Conservation (phyloP, 2,113 vertebrate species). For the Pionites leucogaster region DNA sequence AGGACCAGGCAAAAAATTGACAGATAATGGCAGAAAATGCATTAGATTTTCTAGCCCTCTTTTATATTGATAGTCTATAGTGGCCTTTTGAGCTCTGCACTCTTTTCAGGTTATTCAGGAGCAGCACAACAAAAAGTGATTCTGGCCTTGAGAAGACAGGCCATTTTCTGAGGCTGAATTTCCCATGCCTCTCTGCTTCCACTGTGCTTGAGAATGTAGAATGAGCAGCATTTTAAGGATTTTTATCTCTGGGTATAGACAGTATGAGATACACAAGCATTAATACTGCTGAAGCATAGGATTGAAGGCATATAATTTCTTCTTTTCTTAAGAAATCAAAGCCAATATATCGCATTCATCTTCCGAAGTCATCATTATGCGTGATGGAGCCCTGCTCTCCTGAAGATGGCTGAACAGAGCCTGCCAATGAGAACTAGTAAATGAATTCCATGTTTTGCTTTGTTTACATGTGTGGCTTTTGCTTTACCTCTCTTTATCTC, state of each 20-base stretch:
- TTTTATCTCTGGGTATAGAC: not conserved
- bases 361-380: not conserved
- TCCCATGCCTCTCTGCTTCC: not conserved
- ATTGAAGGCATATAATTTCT: not conserved
- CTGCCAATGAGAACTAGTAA: not conserved
- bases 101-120: not conserved
- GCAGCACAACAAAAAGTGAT: not conserved
- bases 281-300: not conserved
- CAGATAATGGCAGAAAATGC: not conserved
- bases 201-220: not conserved
- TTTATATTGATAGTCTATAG: not conserved
- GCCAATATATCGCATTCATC: not conserved
- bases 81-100: not conserved
- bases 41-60: not conserved
- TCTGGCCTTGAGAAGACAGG: not conserved
- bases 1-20: not conserved
- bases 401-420: not conserved
- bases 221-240: not conserved
- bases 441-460: not conserved
- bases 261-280: not conserved
- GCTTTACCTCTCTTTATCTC: not conserved
- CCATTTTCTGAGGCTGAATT: not conserved
- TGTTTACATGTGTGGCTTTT: not conserved
- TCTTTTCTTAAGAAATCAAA: not conserved
- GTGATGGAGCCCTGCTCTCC: not conserved